These are phyloP conservation scores for Odontocerum albicorne DNA, from an alignment of 2,888 invertebrate species.

Conservation along the genomic window DNA sequence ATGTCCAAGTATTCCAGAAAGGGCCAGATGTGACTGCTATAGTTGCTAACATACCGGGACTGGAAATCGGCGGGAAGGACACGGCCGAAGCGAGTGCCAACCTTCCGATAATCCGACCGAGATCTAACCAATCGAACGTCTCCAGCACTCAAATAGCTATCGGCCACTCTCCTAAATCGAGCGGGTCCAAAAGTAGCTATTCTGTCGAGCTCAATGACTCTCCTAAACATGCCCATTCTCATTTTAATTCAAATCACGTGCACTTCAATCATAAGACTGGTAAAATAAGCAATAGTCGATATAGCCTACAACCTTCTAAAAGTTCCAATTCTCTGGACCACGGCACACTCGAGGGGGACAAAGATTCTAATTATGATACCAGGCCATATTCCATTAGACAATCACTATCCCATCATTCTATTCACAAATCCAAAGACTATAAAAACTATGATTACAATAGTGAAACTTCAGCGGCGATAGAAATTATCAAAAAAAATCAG, in stretches of 20 bases:
- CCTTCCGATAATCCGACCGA: conserved; percentile 55
- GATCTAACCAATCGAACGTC: conserved; percentile 59
- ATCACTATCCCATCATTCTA: conserved; percentile 54
- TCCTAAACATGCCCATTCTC: conserved; percentile 12
- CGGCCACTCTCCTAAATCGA: conserved; percentile 29
- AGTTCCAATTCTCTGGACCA: conserved; percentile 56
- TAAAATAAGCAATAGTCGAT: conserved; percentile 42
- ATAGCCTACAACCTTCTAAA: conserved; percentile 47
- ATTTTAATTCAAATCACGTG: conserved; percentile 24
- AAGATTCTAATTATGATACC: conserved; percentile 39
- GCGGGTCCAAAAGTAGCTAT: conserved; percentile 26
- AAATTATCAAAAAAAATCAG: conserved; percentile 62
- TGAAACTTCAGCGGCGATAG: conserved; percentile 60
- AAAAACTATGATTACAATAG: conserved; percentile 58
- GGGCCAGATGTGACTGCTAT: conserved; percentile 79
- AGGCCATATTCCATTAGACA: conserved; percentile 49
- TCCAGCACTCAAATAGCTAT: conserved; percentile 55
- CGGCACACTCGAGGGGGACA: conserved; percentile 41
- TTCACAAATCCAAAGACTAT: conserved; percentile 40
- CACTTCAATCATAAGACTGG: conserved; percentile 37
- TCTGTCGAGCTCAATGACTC: conserved; percentile 26
- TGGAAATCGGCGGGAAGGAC: conserved; percentile 49
- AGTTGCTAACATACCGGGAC: conserved; percentile 64
- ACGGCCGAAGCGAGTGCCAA: conserved; percentile 45
- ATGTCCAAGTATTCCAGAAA: conserved; percentile 72